phyloP scores from a whole-genome alignment of 2,888 invertebrate genomes.

The Lasioglossum pauxillum region DNA sequence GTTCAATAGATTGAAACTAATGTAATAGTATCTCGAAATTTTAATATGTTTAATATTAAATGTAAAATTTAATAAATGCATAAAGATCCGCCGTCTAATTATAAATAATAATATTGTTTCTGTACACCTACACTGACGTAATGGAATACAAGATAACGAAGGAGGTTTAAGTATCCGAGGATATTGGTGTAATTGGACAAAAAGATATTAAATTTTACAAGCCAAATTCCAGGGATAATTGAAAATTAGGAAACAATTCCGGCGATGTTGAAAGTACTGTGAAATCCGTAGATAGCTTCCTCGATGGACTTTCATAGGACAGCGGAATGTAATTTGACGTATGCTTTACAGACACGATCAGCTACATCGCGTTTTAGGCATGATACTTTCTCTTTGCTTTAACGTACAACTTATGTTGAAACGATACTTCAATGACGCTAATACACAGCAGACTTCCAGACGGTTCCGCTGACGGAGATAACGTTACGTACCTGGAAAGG shows the following conservation, averaged over 20 bases:
- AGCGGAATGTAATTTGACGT: conserved; percentile 61
- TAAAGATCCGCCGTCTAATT: not conserved
- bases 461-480: conserved; percentile 24
- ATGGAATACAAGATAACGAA: not conserved
- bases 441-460: conserved; percentile 12
- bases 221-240: not conserved
- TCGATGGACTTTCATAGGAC: conserved; percentile 44
- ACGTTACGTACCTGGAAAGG: conserved; percentile 21
- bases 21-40: too few species aligned
- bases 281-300: not conserved
- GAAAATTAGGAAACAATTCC: not conserved
- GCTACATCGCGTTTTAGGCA: conserved; percentile 18
- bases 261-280: not conserved
- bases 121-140: not conserved
- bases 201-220: not conserved
- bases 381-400: conserved; percentile 51
- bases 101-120: too few species aligned
- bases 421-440: conserved; percentile 27
- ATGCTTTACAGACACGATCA: conserved; percentile 28
- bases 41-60: not conserved
- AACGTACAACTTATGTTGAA: conserved; percentile 39
- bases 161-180: not conserved
- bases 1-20: too few species aligned
- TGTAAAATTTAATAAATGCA: not conserved
- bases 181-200: not conserved